phyloP scores from a whole-genome alignment of 2,797 vertebrate genomes.

The Pseudotriccus pelzelni region DNA sequence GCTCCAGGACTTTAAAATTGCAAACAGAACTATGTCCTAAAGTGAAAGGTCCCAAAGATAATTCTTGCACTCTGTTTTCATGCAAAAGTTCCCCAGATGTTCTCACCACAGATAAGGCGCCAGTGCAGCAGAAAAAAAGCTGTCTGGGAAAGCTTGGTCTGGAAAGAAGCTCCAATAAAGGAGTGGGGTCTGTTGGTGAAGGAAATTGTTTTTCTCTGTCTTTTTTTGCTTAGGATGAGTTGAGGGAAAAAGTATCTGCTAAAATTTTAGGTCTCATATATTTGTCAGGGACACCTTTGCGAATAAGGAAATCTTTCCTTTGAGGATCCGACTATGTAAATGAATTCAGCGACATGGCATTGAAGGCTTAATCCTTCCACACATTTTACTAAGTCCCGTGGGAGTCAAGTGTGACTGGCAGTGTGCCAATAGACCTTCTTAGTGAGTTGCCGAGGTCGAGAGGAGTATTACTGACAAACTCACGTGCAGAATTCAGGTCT shows the following conservation, averaged over 20 bases:
- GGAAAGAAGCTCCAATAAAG: neutral
- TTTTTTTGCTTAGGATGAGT: neutral
- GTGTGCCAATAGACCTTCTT: neutral
- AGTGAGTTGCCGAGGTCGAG: neutral
- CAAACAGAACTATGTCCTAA: constrained; percentile 5
- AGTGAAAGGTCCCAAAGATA: neutral
- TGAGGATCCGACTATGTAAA: neutral
- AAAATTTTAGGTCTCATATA: neutral
- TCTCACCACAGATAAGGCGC: neutral
- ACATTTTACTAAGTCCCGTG: neutral
- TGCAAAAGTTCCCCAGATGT: neutral
- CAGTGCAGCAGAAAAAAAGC: neutral
- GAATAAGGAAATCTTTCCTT: neutral
- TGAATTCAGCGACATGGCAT: neutral
- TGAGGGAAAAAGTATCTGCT: neutral
- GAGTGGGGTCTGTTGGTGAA: neutral
- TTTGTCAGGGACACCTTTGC: neutral
- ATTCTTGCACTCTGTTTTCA: neutral
- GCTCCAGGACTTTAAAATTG: neutral
- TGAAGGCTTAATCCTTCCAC: neutral
- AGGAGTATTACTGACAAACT: neutral
- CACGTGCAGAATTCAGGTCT: neutral
- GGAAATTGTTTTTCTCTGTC: neutral
- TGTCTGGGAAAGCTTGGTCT: neutral
- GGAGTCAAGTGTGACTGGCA: neutral